Base-by-base conservation (phyloP, 2,888 invertebrate genomes). In the Tillus elongatus region DNA sequence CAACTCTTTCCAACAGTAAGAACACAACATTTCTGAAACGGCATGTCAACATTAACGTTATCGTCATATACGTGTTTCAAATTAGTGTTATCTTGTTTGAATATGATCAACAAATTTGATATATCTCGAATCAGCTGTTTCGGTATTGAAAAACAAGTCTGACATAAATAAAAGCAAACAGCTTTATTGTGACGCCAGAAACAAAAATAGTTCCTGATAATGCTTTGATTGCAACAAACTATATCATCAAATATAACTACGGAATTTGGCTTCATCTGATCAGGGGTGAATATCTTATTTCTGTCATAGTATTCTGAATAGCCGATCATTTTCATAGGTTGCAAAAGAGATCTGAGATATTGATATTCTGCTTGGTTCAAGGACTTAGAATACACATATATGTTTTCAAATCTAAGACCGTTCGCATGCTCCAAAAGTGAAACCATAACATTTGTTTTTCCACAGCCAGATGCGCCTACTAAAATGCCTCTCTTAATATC, bases 231-330 rank as follows among this genome's bases (percentile, higher is more conserved):
- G 8, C 55, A 57, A 26, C 56, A 58, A 12, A 53, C 52, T 13
- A 62, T 52, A 50, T 63, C 60, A 44, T 63, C 60, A 42, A 64
- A 64, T 32, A 64, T 57, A 40, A 63, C 51, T 11, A 63, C 46
- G 4, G 57, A 58, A 46, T 55, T 50, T 38, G 31, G 31, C 46
- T 45, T 45, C 2, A 54, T 53, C 10, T 51, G 36, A 3, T 45
- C n/a, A 6, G 52, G 49, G 13, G 39, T 3, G 30, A 51, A 33
- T n/a, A 51, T 38, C 1, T 49, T 41, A 11, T 45, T 44, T 27
- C 45, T 45, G 11, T 44, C 41, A 9, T 15, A 32, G 43, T 44
- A 44, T 28, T 40, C 30, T 32, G 44, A 48, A 46, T 51, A 56
- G 3, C 45, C 42, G 4, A 56, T 37, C 16, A 47, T 51, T 13